Conservation (phyloP, 2,888 invertebrate genomes). For the Dryadula phaetusa region DNA sequence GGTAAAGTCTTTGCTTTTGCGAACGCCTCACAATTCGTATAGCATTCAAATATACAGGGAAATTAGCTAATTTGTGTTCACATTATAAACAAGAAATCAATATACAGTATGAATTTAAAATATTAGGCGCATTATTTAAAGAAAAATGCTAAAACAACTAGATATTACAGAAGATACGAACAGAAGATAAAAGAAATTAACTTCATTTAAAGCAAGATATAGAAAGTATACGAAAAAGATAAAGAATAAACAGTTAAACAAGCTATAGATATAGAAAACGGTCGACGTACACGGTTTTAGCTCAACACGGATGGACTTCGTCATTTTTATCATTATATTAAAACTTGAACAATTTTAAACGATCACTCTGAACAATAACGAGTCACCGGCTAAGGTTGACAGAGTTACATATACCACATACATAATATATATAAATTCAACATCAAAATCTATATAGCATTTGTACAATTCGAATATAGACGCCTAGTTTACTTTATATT, state of each 20-base stretch:
- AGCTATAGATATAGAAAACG: neutral
- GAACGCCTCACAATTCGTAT: neutral
- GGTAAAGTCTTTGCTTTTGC: slow-evolving; percentile 20
- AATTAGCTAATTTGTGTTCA: slow-evolving; percentile 2
- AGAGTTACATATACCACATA: neutral
- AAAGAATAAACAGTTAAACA: neutral
- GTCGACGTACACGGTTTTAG: neutral
- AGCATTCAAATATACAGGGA: neutral
- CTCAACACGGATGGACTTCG: slow-evolving; percentile 17
- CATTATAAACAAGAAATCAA: neutral
- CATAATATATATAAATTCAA: slow-evolving; percentile 27
- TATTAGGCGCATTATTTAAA: neutral
- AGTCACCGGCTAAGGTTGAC: neutral
- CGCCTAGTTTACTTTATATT: slow-evolving; percentile 12
- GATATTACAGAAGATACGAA: too few relatives aligned
- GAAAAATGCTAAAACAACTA: too few relatives aligned
- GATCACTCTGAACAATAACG: slow-evolving; percentile 7
- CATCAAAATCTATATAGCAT: slow-evolving; percentile 35
- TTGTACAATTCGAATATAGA: slow-evolving; percentile 15
- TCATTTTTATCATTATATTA: neutral
- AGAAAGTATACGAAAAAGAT: too few relatives aligned
- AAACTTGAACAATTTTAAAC: slow-evolving; percentile 27
- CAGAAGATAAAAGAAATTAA: too few relatives aligned
- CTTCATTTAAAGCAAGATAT: too few relatives aligned
- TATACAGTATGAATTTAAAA: neutral